Evolutionary conservation across 2,113 vertebrate species (phyloP).

Genomic region (Uria aalge): DNA sequence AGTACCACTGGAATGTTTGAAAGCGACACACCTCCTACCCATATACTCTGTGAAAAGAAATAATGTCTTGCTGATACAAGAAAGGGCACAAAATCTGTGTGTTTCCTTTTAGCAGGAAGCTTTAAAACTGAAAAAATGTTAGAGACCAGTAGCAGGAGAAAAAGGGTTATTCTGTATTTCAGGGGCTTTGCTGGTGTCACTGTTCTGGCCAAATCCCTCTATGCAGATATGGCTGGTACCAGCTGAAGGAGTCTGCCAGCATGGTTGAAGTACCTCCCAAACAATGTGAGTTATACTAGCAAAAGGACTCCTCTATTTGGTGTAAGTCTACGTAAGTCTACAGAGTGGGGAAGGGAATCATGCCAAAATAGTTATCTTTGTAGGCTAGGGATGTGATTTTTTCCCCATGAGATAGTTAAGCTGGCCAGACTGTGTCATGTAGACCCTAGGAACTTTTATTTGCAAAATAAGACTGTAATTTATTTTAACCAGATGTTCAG

Average conservation of each 20-base stretch:
- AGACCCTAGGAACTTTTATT: conserved; percentile 61
- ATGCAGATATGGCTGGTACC: neutral
- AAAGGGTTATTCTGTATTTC: neutral
- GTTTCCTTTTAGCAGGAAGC: neutral
- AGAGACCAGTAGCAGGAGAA: neutral
- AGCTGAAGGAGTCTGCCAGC: neutral
- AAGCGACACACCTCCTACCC: neutral
- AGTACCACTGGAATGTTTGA: neutral
- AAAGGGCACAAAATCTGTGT: neutral
- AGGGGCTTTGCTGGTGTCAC: neutral
- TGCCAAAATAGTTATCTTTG: conserved; percentile 62
- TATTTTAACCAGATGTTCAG: conserved; percentile 65
- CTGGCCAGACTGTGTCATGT: conserved; percentile 62
- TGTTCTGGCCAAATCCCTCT: neutral
- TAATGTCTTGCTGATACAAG: neutral
- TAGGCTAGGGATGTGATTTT: conserved; percentile 56
- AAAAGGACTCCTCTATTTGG: neutral
- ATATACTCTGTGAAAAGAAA: neutral
- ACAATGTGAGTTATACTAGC: neutral
- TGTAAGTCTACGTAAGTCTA: neutral
- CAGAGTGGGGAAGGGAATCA: conserved; percentile 22
- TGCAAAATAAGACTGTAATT: conserved; percentile 62
- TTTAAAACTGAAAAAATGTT: neutral
- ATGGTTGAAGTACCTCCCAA: neutral
- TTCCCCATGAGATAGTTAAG: conserved; percentile 61